phyloP scores from a whole-genome alignment of 2,888 invertebrate genomes.

The Yponomeuta sedellus region DNA sequence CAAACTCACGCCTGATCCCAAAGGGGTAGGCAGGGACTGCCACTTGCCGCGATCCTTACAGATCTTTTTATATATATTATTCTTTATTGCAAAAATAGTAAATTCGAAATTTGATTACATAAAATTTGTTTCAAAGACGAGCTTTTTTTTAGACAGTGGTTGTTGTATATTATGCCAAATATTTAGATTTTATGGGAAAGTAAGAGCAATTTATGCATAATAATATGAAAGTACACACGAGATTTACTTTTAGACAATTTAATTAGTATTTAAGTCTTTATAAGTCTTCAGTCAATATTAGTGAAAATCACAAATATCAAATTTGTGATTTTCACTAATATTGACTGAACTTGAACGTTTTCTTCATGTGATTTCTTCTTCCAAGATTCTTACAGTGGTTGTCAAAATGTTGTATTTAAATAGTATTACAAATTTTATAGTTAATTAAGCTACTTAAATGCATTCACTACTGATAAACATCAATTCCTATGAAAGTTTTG shows the following conservation, averaged over 20 bases:
- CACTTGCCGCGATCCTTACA: no score
- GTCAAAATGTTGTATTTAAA: neutral
- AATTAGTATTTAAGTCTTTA: no score
- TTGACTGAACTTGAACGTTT: neutral
- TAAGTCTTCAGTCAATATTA: no score
- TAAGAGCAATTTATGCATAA: neutral
- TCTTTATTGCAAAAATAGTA: no score
- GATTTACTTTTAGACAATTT: neutral
- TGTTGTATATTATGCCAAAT: constrained; percentile 15
- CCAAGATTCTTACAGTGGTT: neutral
- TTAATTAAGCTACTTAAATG: no score
- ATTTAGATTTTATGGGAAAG: neutral
- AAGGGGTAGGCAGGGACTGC: no score
- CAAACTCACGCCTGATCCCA: no score
- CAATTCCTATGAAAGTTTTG: neutral
- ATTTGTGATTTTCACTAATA: neutral
- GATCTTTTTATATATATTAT: no score
- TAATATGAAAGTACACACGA: neutral
- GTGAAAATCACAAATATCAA: neutral
- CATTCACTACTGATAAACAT: no score
- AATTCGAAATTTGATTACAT: no score
- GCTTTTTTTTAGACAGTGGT: no score
- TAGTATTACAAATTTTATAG: neutral
- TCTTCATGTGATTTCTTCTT: neutral
- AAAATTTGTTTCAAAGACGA: no score